These are phyloP conservation scores for Lagocephalus sceleratus DNA, from an alignment of 2,797 vertebrate genomes.

Conservation along the genomic window DNA sequence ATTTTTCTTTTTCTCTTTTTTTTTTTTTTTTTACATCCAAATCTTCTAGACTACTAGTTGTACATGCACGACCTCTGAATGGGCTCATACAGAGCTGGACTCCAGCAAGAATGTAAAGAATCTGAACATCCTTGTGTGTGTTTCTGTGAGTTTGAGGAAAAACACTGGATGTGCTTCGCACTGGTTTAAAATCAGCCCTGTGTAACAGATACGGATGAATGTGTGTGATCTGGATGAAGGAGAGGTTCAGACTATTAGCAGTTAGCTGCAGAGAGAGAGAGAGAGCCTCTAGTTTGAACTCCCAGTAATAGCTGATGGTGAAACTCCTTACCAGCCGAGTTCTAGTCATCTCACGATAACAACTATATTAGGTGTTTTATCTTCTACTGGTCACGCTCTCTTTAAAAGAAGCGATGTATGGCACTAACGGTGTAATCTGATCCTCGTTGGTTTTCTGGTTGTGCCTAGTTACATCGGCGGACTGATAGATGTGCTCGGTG, in stretches of 20 bases:
- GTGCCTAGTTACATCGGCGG: conserved; percentile 17
- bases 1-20: conserved; percentile 20
- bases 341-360: conserved; percentile 5
- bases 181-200: conserved; percentile 41
- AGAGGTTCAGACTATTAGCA: conserved; percentile 10
- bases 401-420: conserved; percentile 19
- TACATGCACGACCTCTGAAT: conserved; percentile 25
- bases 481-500: conserved; percentile 39
- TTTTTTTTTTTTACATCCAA: conserved; percentile 15
- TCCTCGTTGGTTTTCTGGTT: conserved; percentile 10
- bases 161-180: conserved; percentile 55
- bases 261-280: conserved; percentile 14
- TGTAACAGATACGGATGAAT: conserved; percentile 19
- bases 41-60: conserved; percentile 43
- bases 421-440: conserved; percentile 23
- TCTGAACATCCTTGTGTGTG: conserved; percentile 25
- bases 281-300: conserved; percentile 21
- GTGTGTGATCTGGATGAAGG: conserved; percentile 16
- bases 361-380: conserved; percentile 1
- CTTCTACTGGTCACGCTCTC: conserved; percentile 6
- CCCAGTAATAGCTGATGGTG: conserved; percentile 16
- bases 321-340: conserved; percentile 26
- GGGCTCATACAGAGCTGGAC: conserved; percentile 41
- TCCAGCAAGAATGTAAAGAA: conserved; percentile 37
- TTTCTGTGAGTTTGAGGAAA: conserved; percentile 32